phyloP scores from a whole-genome alignment of 2,888 invertebrate genomes.

The Gymnocheta viridis region DNA sequence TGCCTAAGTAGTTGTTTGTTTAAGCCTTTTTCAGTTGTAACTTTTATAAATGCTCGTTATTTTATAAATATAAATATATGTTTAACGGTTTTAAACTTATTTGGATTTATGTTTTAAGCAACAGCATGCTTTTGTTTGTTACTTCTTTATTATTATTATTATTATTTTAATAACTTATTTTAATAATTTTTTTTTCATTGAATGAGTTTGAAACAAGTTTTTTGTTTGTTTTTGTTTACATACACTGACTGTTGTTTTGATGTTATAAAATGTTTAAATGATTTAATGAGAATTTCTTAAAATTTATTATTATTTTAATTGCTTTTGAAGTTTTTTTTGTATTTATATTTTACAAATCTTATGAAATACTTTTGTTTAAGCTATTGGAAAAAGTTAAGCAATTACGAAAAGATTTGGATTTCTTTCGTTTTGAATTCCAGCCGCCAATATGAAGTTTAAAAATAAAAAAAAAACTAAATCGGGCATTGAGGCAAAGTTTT shows the following conservation, averaged over 20 bases:
- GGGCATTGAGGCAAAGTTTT: no score
- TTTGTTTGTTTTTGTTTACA: slow-evolving; percentile 31
- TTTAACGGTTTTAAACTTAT: neutral
- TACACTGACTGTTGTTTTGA: slow-evolving; percentile 24
- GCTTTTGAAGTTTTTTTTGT: neutral
- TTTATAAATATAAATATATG: slow-evolving; percentile 16
- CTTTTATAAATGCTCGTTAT: slow-evolving; percentile 52
- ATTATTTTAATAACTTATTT: neutral
- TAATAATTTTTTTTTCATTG: slow-evolving; percentile 8
- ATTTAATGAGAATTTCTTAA: neutral
- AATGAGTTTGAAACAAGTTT: slow-evolving; percentile 19
- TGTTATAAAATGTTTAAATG: slow-evolving; percentile 42
- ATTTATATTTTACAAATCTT: neutral
- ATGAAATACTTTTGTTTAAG: neutral
- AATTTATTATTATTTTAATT: neutral
- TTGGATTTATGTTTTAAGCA: slow-evolving; percentile 2
- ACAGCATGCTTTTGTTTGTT: slow-evolving; percentile 16
- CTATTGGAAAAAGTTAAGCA: neutral
- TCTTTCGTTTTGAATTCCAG: neutral
- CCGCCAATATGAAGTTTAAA: neutral
- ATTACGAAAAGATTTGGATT: neutral
- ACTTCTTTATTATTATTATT: no score
- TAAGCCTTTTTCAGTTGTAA: slow-evolving; percentile 57
- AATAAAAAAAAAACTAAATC: neutral
- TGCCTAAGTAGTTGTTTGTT: slow-evolving; percentile 27